Base-by-base conservation (phyloP, 23 tunicate genomes). In the Clavelina lepadiformis region DNA sequence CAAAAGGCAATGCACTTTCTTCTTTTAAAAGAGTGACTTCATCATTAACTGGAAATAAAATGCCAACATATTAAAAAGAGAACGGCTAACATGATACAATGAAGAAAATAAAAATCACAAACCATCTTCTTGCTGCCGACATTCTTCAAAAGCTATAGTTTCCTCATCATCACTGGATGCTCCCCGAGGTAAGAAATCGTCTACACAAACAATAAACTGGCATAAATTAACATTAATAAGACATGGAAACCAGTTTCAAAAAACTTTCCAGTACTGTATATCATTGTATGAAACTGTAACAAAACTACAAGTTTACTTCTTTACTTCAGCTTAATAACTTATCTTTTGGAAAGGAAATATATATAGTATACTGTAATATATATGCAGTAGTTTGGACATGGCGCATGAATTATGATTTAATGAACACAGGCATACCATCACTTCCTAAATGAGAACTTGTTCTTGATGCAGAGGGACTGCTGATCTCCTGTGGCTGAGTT, bases 161-260 rank as follows among this genome's bases (percentile, higher is more conserved):
- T 77, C 95, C 52, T 86, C 95, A 72, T 86, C 95, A 63, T 86
- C 95, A 23, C 73, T 70, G 13, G 95, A 86, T 5, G 45, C 71
- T 35, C 95, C 95, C 66, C 72, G 95, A n/a, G 95, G 95, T 28
- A 86, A 53, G 38, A 86, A 86, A 3, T 86, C 95, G 66, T 71
- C 95, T 86, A 59, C 55, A 77, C 26, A 56, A 38, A 53, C 33
- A 15, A 56, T 24, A 1, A 35, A 69, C 28, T 30, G 13, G 20
- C 61, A 56, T 0, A 56, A 56, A n/a, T 56, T 0, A n/a, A n/a
- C n/a, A n/a, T n/a, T n/a, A n/a, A n/a, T n/a, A n/a, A n/a, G n/a
- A n/a, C n/a, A n/a, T n/a, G n/a, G n/a, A n/a, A n/a, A n/a, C n/a
- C n/a, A n/a, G n/a, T n/a, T n/a, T n/a, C n/a, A n/a, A n/a, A n/a